Percentiles rank a stretch among this genome's conserved stretches.
Conservation (phyloP, 1,140 invertebrate species). For the Ostrea denselamellosa region DNA sequence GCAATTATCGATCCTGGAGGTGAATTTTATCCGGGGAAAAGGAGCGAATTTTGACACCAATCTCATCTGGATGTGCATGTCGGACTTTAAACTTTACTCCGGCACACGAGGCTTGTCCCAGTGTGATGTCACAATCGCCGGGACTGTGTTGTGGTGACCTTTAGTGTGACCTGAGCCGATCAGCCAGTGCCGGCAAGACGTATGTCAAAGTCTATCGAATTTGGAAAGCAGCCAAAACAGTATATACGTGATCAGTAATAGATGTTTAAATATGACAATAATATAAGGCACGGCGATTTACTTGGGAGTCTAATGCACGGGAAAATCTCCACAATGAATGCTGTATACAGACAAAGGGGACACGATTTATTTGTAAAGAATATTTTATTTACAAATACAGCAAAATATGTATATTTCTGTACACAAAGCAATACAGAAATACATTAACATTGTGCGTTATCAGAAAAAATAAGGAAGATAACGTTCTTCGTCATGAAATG, state of each 20-base stretch:
- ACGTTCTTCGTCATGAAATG: not conserved
- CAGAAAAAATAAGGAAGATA: not conserved
- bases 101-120: not conserved
- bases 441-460: constrained; percentile 31
- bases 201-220: constrained; percentile 37
- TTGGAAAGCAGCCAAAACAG: constrained; percentile 39
- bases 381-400: constrained; percentile 29
- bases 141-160: constrained; percentile 20
- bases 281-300: not conserved
- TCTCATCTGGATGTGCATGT: not conserved
- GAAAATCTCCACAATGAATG: not conserved
- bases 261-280: constrained; percentile 40
- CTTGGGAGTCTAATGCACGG: constrained; percentile 6
- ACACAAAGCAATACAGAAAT: not conserved
- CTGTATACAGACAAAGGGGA: not conserved
- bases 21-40: constrained; percentile 26
- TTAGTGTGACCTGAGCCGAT: constrained; percentile 22
- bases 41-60: constrained; percentile 8
- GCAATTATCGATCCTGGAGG: constrained; percentile 24
- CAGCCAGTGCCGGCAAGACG: constrained; percentile 11
- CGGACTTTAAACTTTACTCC: not conserved
- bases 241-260: constrained; percentile 36
- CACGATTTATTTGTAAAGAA: not conserved
- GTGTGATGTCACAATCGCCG: constrained; percentile 22
- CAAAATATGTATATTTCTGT: constrained; percentile 12